Evolutionary conservation across 2,113 vertebrate genomes (phyloP), one percentile per base, ranked within the genome.

Genomic region (Chlamydotis undulata): DNA sequence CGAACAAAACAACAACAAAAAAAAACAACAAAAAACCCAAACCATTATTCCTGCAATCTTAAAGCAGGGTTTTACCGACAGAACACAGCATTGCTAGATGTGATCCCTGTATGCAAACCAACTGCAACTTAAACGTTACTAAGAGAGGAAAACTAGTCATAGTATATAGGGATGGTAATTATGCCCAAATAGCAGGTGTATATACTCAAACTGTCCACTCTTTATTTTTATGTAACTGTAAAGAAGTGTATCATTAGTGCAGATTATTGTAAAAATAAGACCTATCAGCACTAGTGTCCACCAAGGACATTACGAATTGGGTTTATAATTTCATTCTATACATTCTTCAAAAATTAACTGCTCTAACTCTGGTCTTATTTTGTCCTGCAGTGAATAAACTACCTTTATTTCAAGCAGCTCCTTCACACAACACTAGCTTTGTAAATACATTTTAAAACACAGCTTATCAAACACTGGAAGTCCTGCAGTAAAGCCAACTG

Each of bases 391-490:
- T 7, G 70, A 83, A 78, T 41, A 81, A 92, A 45, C 55, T 23
- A 31, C 8, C 22, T 84, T 63, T 35, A n/a, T 26, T 78, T 50
- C n/a, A 75, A 75, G 33, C 41, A 87, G 74, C 6, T 61, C 53
- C 29, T 81, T 87, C 61, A 75, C 3, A 15, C 25, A 50, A 19
- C 10, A 73, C 47, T 53, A 35, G 41, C 8, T 77, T 22, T 43
- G 45, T 61, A 80, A 89, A 83, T 57, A 41, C 7, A 14, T 80
- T 61, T 91, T 57, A 10, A 65, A 80, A 61, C 6, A 7, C 49
- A 80, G 50, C 75, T 96, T 85, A 89, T 76, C 75, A 83, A 77
- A 56, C 71, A 64, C 43, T 95, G 71, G 55, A 84, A 83, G 59
- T 52, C 29, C 91, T 29, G 6, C 25, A 35, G 22, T 49, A 75